phyloP scores from a whole-genome alignment of 2,113 vertebrate genomes.

The Solenodon paradoxus region DNA sequence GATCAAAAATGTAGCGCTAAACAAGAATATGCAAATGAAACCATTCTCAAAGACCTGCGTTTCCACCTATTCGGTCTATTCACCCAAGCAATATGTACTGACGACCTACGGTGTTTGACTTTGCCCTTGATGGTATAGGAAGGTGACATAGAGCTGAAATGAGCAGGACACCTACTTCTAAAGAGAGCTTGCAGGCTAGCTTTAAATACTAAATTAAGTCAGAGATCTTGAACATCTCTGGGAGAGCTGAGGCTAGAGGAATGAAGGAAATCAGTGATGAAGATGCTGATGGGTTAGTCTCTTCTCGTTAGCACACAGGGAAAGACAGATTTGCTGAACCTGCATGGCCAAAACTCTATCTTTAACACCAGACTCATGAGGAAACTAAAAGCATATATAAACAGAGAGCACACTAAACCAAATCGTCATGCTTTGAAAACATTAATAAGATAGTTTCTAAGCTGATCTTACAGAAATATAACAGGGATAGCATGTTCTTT shows the following conservation, averaged over 20 bases:
- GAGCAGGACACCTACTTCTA: not conserved
- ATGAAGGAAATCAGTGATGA: not conserved
- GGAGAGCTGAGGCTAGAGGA: not conserved
- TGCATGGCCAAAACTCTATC: no score
- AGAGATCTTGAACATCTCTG: not conserved
- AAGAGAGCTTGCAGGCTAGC: not conserved
- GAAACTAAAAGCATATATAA: not conserved
- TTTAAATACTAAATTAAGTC: not conserved
- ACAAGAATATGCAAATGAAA: not conserved
- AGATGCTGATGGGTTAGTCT: not conserved
- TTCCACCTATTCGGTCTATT: not conserved
- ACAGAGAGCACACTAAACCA: not conserved
- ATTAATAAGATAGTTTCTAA: not conserved
- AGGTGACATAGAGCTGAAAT: not conserved
- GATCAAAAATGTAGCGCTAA: not conserved
- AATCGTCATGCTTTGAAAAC: not conserved
- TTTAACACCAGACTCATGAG: not conserved
- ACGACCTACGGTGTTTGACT: not conserved
- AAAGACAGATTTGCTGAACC: not conserved
- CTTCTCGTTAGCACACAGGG: not conserved
- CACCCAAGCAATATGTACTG: not conserved
- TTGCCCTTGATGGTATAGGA: not conserved
- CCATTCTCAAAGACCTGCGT: not conserved
- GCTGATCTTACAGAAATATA: not conserved
- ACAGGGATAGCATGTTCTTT: not conserved